Percentiles rank a stretch among this genome's conserved stretches.
These are phyloP conservation scores for Lipophrys pholis DNA, from an alignment of 2,113 vertebrate genomes.

Conservation along the genomic window DNA sequence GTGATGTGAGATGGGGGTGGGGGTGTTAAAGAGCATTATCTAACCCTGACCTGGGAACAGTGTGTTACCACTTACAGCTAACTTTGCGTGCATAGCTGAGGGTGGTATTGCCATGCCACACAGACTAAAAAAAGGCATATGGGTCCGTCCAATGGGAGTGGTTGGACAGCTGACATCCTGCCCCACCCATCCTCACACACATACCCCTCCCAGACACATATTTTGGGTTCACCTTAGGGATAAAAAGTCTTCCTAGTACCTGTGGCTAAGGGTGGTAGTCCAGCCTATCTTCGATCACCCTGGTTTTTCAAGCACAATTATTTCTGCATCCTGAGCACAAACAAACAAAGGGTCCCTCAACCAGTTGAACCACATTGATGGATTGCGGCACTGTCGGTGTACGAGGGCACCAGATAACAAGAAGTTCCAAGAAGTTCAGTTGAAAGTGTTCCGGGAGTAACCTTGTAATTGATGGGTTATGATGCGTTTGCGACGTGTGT, in stretches of 20 bases:
- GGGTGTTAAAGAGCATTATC: background rate
- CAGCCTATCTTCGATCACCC: background rate
- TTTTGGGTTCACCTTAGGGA: conserved; percentile 21
- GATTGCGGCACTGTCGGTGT: background rate
- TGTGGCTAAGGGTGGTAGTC: background rate
- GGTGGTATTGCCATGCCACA: conserved; percentile 50
- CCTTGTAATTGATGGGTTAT: too few relatives aligned
- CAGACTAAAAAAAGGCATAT: conserved; percentile 69
- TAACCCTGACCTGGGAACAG: background rate
- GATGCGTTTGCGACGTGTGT: too few relatives aligned
- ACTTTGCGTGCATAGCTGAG: conserved; percentile 35
- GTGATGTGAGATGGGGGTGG: background rate
- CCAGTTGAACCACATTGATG: conserved; percentile 31
- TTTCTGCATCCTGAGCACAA: conserved; percentile 14
- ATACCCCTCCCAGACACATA: conserved; percentile 34
- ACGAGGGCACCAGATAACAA: conserved; percentile 14
- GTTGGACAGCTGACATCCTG: conserved; percentile 72
- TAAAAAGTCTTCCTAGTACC: conserved; percentile 22
- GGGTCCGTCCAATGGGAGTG: conserved; percentile 57
- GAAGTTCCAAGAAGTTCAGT: conserved; percentile 8
- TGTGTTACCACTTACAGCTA: conserved; percentile 28
- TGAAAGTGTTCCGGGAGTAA: background rate
- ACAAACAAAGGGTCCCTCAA: conserved; percentile 11
- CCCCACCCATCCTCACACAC: conserved; percentile 34
- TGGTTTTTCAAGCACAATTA: conserved; percentile 16